These are phyloP conservation scores for Coregonus ussuriensis DNA, from an alignment of 2,797 vertebrate species.

Conservation along the genomic window DNA sequence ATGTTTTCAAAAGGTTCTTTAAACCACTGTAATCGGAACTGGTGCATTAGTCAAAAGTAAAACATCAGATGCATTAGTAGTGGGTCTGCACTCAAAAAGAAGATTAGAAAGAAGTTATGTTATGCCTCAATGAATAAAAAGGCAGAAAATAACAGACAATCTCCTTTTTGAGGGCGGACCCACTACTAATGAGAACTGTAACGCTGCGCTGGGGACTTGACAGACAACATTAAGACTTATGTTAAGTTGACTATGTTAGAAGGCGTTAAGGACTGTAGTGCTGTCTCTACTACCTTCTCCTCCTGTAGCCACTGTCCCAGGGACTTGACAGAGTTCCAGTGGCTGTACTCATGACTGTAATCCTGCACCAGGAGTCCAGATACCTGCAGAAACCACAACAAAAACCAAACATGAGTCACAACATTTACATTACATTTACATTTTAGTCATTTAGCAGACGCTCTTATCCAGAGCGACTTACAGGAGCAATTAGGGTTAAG, in stretches of 20 bases:
- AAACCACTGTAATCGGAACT: neutral
- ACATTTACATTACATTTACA: too few species aligned
- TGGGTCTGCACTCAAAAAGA: neutral
- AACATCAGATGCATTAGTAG: neutral
- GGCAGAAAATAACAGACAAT: neutral
- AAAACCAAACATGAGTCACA: slow-evolving; percentile 19
- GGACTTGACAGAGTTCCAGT: slow-evolving; percentile 91
- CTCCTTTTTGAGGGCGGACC: neutral
- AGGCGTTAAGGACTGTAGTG: neutral
- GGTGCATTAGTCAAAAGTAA: neutral
- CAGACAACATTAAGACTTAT: neutral
- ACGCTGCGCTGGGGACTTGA: too few species aligned
- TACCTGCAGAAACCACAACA: slow-evolving; percentile 72
- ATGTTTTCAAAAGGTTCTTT: neutral
- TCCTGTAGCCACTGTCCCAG: slow-evolving; percentile 89
- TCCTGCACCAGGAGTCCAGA: slow-evolving; percentile 90
- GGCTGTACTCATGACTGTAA: slow-evolving; percentile 90
- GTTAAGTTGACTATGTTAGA: neutral
- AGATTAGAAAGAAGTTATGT: neutral
- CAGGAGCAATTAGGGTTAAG: too few species aligned
- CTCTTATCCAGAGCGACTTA: too few species aligned
- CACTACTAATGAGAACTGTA: neutral
- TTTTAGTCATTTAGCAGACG: too few species aligned
- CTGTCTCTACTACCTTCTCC: slow-evolving; percentile 79
- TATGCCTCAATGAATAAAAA: neutral